These are phyloP conservation scores for Philereme transversata DNA, from an alignment of 2,888 invertebrate species.

Conservation along the genomic window DNA sequence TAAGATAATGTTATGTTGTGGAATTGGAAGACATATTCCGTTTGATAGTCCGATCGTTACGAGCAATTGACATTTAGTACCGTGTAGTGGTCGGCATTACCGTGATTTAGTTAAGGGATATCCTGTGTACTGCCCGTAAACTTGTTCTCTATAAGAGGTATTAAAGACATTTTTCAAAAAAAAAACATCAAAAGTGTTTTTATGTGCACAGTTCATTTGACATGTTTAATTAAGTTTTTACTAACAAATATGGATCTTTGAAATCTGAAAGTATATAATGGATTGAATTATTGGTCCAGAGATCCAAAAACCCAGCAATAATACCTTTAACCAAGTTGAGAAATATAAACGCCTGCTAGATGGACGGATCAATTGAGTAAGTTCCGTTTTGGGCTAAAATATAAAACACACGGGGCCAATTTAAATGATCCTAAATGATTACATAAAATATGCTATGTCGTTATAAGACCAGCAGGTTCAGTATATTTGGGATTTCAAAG, in stretches of 20 bases:
- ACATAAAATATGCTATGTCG: conserved; percentile 35
- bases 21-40: conserved; percentile 32
- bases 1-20: conserved; percentile 33
- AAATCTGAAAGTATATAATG: too few relatives aligned
- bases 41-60: conserved; percentile 31
- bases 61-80: conserved; percentile 28
- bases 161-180: too few relatives aligned
- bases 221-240: too few relatives aligned
- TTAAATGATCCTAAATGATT: conserved; percentile 22
- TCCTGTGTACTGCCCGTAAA: conserved; percentile 1
- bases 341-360: too few relatives aligned
- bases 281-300: too few relatives aligned
- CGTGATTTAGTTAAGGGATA: conserved; percentile 22
- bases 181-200: too few relatives aligned
- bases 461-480: conserved; percentile 33
- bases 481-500: conserved; percentile 55
- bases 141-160: too few relatives aligned
- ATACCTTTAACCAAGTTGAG: too few relatives aligned
- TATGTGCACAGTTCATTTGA: too few relatives aligned
- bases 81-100: conserved; percentile 28
- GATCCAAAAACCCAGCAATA: too few relatives aligned
- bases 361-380: too few relatives aligned
- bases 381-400: conserved; percentile 3
- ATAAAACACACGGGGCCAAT: conserved; percentile 18
- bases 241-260: too few relatives aligned